phyloP scores from a whole-genome alignment of 2,888 invertebrate genomes.

The Drosophila putrida region DNA sequence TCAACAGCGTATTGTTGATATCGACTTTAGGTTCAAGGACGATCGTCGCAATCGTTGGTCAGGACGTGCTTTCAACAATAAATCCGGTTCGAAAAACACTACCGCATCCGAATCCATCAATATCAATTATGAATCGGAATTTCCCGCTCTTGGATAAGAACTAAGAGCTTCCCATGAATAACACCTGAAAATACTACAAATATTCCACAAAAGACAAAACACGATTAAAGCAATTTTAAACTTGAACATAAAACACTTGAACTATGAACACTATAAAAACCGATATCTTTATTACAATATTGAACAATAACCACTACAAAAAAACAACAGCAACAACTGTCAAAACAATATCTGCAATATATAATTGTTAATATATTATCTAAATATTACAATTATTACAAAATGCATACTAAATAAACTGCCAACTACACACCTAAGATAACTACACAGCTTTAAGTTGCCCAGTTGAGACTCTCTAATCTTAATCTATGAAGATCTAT shows the following conservation, averaged over 20 bases:
- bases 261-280: too few relatives aligned
- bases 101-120: constrained; percentile 23
- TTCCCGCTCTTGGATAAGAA: constrained; percentile 36
- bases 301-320: too few relatives aligned
- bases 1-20: constrained; percentile 29
- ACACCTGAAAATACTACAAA: not conserved
- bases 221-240: not conserved
- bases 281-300: too few relatives aligned
- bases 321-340: too few relatives aligned
- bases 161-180: too few relatives aligned
- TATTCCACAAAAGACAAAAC: not conserved
- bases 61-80: constrained; percentile 1
- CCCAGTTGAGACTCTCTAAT: too few relatives aligned
- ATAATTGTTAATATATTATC: too few relatives aligned
- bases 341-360: too few relatives aligned
- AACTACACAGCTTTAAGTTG: not conserved
- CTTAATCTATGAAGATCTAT: too few relatives aligned
- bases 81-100: not conserved
- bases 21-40: constrained; percentile 49
- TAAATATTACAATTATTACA: too few relatives aligned
- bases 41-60: constrained; percentile 22
- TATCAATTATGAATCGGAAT: constrained; percentile 38
- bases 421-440: not conserved
- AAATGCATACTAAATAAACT: not conserved
- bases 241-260: not conserved